Conservation (phyloP, 2,797 vertebrate genomes). For the Mormyrops boulengeri region DNA sequence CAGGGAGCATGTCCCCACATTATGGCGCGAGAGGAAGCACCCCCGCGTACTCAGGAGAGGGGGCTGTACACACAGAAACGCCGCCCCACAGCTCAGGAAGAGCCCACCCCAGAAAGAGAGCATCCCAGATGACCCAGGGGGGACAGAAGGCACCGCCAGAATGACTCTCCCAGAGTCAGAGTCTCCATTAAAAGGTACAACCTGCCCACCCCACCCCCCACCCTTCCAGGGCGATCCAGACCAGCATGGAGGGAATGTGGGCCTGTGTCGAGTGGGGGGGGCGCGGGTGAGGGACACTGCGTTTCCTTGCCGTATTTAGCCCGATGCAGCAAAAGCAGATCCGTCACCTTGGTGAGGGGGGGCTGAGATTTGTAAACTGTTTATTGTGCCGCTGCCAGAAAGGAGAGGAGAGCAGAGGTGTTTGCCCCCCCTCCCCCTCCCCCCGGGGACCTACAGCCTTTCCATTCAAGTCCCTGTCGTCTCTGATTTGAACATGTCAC, state of each 20-base stretch:
- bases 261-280: neutral
- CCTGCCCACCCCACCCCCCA: neutral
- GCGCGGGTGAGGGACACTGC: neutral
- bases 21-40: neutral
- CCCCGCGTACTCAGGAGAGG: neutral
- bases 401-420: neutral
- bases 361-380: neutral
- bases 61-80: neutral
- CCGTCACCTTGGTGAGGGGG: neutral
- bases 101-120: neutral
- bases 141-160: neutral
- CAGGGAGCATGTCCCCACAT: neutral
- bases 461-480: neutral
- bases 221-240: neutral
- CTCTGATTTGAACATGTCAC: neutral
- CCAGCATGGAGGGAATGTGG: neutral
- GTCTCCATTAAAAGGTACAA: neutral
- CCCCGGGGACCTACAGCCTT: neutral
- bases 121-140: neutral
- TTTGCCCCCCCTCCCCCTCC: neutral
- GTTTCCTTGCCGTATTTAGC: neutral
- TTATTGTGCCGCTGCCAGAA: conserved; percentile 1
- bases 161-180: neutral
- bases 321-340: neutral
- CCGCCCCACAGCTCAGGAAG: neutral